A percentile compares a stretch with the other conserved stretches of the same genome.
phyloP scores from a whole-genome alignment of 2,797 vertebrate species.

The Sparus aurata region DNA sequence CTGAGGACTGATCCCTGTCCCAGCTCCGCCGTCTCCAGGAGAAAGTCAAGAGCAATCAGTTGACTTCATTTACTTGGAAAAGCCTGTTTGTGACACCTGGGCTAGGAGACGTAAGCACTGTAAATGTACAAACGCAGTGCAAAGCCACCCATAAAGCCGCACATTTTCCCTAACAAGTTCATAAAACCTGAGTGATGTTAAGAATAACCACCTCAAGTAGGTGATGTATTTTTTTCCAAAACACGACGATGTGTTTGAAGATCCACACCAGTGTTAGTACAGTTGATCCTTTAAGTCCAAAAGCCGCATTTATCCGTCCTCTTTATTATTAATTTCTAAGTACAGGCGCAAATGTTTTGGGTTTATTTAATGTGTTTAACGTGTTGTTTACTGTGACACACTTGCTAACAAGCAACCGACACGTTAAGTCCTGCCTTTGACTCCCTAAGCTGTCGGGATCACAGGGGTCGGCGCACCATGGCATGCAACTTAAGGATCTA shows the following conservation, averaged over 20 bases:
- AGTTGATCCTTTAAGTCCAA: constrained; percentile 42
- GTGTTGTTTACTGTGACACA: constrained; percentile 21
- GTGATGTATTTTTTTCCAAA: constrained; percentile 71
- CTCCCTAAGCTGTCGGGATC: constrained; percentile 14
- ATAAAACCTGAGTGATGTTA: constrained; percentile 74
- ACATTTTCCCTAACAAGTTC: constrained; percentile 68
- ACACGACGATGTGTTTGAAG: constrained; percentile 53
- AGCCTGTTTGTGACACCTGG: constrained; percentile 83
- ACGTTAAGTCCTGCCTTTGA: constrained; percentile 31
- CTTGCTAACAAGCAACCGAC: constrained; percentile 11
- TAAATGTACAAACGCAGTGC: constrained; percentile 55
- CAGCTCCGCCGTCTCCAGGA: constrained; percentile 69
- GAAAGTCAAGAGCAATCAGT: constrained; percentile 81
- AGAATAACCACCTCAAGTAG: constrained; percentile 69
- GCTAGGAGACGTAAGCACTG: constrained; percentile 71
- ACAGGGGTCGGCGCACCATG: constrained; percentile 15
- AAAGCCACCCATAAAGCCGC: constrained; percentile 62
- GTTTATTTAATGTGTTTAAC: constrained; percentile 8
- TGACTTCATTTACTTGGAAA: constrained; percentile 82
- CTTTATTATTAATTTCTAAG: constrained; percentile 13
- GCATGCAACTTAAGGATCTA: constrained; percentile 26
- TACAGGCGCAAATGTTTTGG: background rate
- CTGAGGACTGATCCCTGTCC: constrained; percentile 72
- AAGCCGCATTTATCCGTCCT: background rate
- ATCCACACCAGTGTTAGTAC: constrained; percentile 30